phyloP scores from a whole-genome alignment of 2,113 vertebrate genomes.

The Sitta europaea region DNA sequence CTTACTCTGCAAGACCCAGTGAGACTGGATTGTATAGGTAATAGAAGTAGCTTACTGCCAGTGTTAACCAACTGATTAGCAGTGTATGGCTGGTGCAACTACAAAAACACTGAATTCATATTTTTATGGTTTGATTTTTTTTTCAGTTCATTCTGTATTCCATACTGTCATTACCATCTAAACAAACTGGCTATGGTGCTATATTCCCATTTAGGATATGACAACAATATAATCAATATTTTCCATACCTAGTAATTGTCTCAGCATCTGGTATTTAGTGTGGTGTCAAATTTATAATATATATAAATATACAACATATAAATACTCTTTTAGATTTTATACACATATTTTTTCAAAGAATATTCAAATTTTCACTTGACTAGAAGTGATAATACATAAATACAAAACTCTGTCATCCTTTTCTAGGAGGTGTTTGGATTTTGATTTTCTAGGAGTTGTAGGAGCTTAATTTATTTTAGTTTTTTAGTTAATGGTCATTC shows the following conservation, averaged over 20 bases:
- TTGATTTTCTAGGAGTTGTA: not conserved
- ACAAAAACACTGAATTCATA: not conserved
- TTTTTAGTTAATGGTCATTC: not conserved
- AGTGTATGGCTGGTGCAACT: not conserved
- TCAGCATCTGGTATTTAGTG: not conserved
- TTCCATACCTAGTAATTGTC: not conserved
- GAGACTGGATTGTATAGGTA: not conserved
- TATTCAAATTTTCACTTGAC: not conserved
- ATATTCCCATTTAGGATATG: not conserved
- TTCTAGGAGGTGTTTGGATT: not conserved
- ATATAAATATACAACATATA: too few species aligned
- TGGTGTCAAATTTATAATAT: too few species aligned
- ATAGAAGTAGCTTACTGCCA: not conserved
- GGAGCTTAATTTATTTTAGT: not conserved
- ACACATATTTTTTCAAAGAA: not conserved
- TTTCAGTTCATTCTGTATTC: not conserved
- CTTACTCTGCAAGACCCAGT: not conserved
- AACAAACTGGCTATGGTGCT: not conserved
- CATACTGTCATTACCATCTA: not conserved
- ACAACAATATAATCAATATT: not conserved
- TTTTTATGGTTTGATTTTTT: not conserved
- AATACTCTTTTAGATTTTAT: not conserved
- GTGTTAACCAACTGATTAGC: not conserved
- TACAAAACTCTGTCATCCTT: fast-evolving
- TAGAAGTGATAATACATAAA: not conserved